These are phyloP conservation scores for Drosophila macrospina DNA, from an alignment of 2,888 invertebrate species.

Conservation along the genomic window DNA sequence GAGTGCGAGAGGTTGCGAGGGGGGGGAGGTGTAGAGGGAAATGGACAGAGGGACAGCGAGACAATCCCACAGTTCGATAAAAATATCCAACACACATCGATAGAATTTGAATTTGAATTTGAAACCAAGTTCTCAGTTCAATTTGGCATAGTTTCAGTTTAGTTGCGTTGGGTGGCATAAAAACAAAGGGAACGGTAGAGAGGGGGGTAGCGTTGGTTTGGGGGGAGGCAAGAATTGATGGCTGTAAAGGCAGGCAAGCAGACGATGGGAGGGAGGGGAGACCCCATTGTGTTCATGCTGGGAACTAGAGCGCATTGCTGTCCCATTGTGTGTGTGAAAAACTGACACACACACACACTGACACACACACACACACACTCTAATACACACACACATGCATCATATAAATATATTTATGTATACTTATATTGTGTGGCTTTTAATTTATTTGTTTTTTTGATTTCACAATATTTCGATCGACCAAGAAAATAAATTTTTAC, in stretches of 20 bases:
- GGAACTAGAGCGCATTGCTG: slow-evolving; percentile 78
- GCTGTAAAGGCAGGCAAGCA: neutral
- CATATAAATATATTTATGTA: slow-evolving; percentile 40
- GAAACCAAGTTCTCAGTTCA: slow-evolving; percentile 60
- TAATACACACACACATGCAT: slow-evolving; percentile 4
- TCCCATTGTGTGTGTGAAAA: slow-evolving; percentile 46
- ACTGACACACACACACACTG: slow-evolving; percentile 26
- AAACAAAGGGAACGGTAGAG: too few species aligned
- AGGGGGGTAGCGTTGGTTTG: neutral
- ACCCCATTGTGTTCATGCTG: slow-evolving; percentile 65
- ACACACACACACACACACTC: slow-evolving; percentile 23
- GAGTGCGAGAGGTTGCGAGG: neutral
- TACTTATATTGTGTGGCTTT: slow-evolving; percentile 68
- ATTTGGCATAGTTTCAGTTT: slow-evolving; percentile 73
- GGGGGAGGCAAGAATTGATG: neutral
- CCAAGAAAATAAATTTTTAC: slow-evolving; percentile 73
- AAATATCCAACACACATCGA: slow-evolving; percentile 76
- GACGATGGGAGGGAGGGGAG: neutral
- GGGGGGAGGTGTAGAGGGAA: neutral
- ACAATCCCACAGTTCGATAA: slow-evolving; percentile 71
- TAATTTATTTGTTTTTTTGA: slow-evolving; percentile 80
- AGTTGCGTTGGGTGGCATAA: slow-evolving; percentile 3
- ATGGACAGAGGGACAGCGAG: neutral
- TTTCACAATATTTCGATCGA: slow-evolving; percentile 81
- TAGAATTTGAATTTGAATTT: slow-evolving; percentile 74